phyloP scores from a whole-genome alignment of 2,797 vertebrate species.

The Coracias cyanogaster region DNA sequence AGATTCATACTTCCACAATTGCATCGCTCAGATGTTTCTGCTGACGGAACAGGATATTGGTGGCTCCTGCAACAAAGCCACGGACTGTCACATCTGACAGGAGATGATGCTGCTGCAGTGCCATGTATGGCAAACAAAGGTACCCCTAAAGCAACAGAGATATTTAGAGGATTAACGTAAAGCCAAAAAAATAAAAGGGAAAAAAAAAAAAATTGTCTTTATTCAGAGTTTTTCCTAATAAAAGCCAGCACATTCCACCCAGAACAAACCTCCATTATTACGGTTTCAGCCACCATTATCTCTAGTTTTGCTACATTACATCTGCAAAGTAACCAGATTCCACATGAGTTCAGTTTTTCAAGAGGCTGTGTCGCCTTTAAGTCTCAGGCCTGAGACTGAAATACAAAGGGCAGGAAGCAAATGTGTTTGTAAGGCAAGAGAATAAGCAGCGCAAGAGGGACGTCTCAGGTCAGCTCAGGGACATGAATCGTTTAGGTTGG shows the following conservation, averaged over 20 bases:
- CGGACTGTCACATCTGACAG: slow-evolving; percentile 92
- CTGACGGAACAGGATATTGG: slow-evolving; percentile 97
- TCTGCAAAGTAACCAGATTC: background rate
- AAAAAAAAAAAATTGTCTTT: background rate
- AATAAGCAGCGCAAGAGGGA: background rate
- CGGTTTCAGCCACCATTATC: background rate
- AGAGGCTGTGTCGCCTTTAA: background rate
- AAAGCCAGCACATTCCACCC: background rate
- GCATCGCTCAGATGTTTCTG: slow-evolving; percentile 96
- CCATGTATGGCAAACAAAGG: slow-evolving; percentile 97
- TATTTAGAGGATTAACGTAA: background rate
- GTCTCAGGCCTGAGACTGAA: background rate
- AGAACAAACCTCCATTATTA: background rate
- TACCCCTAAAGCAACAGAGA: slow-evolving; percentile 86
- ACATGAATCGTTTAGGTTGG: background rate
- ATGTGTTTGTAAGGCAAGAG: background rate
- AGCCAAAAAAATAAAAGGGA: too few relatives aligned
- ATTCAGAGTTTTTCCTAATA: background rate
- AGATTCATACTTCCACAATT: slow-evolving; percentile 86
- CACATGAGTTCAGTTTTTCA: background rate
- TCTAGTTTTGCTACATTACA: background rate
- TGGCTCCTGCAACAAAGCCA: slow-evolving; percentile 95
- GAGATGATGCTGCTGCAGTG: slow-evolving; percentile 97
- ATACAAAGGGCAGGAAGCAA: background rate
- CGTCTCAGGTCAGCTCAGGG: background rate